Conservation (phyloP, 2,888 invertebrate genomes). For the Epistrophe grossulariae region DNA sequence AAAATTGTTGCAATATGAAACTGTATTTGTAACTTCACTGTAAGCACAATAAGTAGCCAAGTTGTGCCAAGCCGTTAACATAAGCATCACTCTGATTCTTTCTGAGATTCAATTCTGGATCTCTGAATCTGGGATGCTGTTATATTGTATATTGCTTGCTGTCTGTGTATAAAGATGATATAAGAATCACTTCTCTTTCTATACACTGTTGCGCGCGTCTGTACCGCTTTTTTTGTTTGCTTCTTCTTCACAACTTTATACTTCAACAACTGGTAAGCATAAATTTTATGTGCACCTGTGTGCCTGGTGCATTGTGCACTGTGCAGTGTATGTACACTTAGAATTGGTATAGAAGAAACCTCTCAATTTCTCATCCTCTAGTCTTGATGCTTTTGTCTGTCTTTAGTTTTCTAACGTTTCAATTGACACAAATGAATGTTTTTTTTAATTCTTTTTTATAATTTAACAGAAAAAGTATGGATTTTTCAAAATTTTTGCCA, state of each 20-base stretch:
- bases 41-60: conserved; percentile 39
- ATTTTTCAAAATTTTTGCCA: conserved; percentile 9
- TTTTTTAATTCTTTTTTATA: background rate
- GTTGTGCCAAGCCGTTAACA: conserved; percentile 44
- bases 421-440: conserved; percentile 69
- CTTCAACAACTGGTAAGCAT: conserved; percentile 59
- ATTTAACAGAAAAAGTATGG: conserved; percentile 17
- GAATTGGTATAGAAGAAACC: conserved; percentile 16
- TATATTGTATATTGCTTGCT: background rate
- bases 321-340: conserved; percentile 15
- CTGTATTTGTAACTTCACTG: conserved; percentile 29
- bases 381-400: conserved; percentile 41
- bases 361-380: conserved; percentile 29
- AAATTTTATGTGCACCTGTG: conserved; percentile 71
- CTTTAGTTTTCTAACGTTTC: conserved; percentile 63
- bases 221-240: conserved; percentile 1
- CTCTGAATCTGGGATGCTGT: conserved; percentile 44
- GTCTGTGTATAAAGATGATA: conserved; percentile 59
- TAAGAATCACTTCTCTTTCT: conserved; percentile 49
- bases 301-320: too few relatives aligned
- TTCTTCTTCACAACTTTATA: conserved; percentile 26
- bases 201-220: conserved; percentile 42
- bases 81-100: conserved; percentile 40
- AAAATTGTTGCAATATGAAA: conserved; percentile 1
- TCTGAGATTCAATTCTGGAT: conserved; percentile 2